Evolutionary conservation across 1,140 invertebrate species (phyloP).

Genomic region (Ceratoteleas bidentatus): DNA sequence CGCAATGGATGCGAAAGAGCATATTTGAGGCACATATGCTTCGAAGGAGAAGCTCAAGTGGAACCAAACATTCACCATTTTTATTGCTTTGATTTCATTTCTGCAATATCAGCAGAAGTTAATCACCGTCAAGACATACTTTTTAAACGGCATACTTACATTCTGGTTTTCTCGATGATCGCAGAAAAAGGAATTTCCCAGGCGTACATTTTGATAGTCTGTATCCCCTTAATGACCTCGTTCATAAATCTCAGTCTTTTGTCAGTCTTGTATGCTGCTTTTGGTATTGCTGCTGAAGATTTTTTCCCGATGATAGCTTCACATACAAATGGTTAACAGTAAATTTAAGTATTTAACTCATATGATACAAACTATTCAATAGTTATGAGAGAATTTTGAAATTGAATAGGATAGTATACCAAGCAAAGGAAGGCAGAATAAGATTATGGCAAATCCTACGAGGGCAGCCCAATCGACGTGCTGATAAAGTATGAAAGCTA

Average conservation of each 20-base stretch:
- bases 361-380: too few species aligned
- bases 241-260: conserved; percentile 1
- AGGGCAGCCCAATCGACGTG: conserved; percentile 88
- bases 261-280: not conserved
- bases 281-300: not conserved
- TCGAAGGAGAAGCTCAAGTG: conserved; percentile 4
- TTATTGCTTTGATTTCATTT: conserved; percentile 3
- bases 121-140: not conserved
- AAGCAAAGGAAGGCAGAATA: conserved; percentile 30
- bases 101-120: not conserved
- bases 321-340: too few species aligned
- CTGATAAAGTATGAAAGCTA: conserved; percentile 89
- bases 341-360: too few species aligned
- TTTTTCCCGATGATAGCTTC: not conserved
- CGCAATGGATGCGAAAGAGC: not conserved
- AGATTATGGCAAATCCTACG: conserved; percentile 84
- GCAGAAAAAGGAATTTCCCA: not conserved
- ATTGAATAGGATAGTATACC: too few species aligned
- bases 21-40: not conserved
- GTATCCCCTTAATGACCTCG: not conserved
- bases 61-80: not conserved
- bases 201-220: not conserved
- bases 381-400: too few species aligned
- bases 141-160: not conserved
- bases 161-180: not conserved